Evolutionary conservation across 1,140 invertebrate genomes (phyloP).

Genomic region (Globodera ellingtonae): DNA sequence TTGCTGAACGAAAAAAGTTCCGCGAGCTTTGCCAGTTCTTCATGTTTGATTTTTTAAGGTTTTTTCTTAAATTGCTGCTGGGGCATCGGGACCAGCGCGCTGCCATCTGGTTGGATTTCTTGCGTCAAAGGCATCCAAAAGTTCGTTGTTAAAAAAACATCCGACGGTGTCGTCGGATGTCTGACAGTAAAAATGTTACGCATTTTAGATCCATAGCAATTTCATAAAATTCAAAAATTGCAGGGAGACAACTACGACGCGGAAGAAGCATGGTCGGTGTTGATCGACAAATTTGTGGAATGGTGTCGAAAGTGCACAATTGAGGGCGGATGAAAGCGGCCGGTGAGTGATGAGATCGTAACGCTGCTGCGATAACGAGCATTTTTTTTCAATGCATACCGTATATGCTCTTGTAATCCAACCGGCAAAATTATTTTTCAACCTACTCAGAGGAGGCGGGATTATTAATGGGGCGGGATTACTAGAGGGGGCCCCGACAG

Average conservation of each 20-base stretch:
- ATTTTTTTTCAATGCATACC: no score
- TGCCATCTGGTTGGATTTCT: neutral
- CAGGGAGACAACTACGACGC: conserved; percentile 92
- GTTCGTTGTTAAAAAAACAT: conserved; percentile 76
- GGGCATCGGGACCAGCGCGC: conserved; percentile 28
- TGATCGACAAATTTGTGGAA: conserved; percentile 98
- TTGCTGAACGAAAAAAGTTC: conserved; percentile 84
- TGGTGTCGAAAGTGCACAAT: conserved; percentile 66
- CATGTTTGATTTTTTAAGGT: conserved; percentile 72
- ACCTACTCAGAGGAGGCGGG: no score
- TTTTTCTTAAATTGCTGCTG: conserved; percentile 17
- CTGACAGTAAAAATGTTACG: no score
- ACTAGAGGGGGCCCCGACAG: no score
- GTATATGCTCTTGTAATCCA: no score
- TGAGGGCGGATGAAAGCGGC: conserved; percentile 2
- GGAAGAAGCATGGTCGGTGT: conserved; percentile 96
- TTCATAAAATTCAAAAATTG: conserved; percentile 68
- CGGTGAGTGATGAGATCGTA: no score
- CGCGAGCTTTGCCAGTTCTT: conserved; percentile 99
- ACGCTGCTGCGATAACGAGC: no score
- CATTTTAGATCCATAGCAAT: conserved; percentile 60
- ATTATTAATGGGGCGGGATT: no score
- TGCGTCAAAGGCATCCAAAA: conserved; percentile 37
- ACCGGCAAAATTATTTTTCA: no score
- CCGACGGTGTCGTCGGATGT: no score